Evolutionary conservation across 1,140 invertebrate species (phyloP).

Genomic region (Leptopilina boulardi): DNA sequence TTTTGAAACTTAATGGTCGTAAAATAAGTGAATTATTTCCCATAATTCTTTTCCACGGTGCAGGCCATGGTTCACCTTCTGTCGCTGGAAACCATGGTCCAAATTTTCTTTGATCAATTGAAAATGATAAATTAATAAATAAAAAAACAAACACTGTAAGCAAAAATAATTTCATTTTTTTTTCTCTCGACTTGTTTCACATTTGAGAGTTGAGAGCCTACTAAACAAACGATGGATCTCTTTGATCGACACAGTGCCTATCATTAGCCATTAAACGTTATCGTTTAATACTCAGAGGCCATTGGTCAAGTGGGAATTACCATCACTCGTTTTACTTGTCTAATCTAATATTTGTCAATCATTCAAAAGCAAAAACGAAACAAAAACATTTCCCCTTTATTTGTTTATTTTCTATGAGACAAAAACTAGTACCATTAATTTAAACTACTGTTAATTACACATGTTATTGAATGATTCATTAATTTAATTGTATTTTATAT

Average conservation of each 20-base stretch:
- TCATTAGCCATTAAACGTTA: constrained; percentile 28
- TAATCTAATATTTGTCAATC: not conserved
- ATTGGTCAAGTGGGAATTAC: constrained; percentile 44
- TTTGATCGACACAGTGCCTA: constrained; percentile 27
- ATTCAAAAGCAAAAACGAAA: not conserved
- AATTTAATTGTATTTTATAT: too few relatives aligned
- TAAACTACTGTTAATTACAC: too few relatives aligned
- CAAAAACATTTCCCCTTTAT: not conserved
- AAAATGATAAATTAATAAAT: not conserved
- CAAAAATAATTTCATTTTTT: not conserved
- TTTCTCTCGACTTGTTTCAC: not conserved
- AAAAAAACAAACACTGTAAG: not conserved
- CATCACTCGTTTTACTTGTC: constrained; percentile 5
- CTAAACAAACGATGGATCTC: constrained; percentile 15
- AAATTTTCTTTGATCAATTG: constrained; percentile 52
- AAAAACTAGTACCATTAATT: too few relatives aligned
- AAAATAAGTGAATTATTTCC: constrained; percentile 53
- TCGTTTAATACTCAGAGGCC: constrained; percentile 34
- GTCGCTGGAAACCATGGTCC: constrained; percentile 69
- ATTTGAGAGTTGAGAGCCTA: not conserved
- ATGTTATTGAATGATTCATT: too few relatives aligned
- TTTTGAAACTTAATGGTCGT: constrained; percentile 52
- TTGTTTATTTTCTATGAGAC: too few relatives aligned
- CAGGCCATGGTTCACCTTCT: constrained; percentile 73
- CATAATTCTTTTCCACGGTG: constrained; percentile 41